Evolutionary conservation across 1,140 invertebrate species (phyloP), one percentile per base, ranked within the genome.

Genomic region (Arctopsyche grandis): DNA sequence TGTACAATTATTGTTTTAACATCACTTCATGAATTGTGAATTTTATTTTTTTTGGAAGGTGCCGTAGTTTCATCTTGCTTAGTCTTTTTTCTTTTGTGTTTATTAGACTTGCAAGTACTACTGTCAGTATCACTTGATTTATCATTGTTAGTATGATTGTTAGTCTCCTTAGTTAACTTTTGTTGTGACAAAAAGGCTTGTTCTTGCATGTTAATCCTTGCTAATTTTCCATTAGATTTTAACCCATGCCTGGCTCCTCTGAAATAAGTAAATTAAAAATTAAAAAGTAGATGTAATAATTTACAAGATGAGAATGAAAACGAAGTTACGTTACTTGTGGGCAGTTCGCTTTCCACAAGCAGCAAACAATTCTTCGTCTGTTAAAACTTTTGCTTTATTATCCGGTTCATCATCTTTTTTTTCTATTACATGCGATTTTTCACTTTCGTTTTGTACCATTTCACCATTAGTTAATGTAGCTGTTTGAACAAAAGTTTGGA

Each of bases 351-450:
- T 93, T 66, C 90, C 92, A 86, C 94, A 96, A 7, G 92, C 91
- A 69, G 91, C 91, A 85, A 95, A 94, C 22, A 96, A 85, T 81
- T 95, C 91, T 82, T 96, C 94, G 86, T 96, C 94, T 10, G 91
- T 92, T 79, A 94, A 84, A 77, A 85, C 85, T 48, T 83, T 80
- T 10, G 85, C 85, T 80, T 21, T 48, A 52, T 24, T 4, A 71
- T 69, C 22, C 63, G 12, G 16, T 56, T n/a, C 56, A 69, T 3
- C 77, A 21, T 69, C 81, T 82, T 19, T 83, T 84, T 14, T 85
- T 46, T 9, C 19, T 74, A 56, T 56, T 46, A 56, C 24, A 5
- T 74, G 21, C 9, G 10, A 48, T 3, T 5, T 3, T 48, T 60
- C 7, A 3, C 9, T 38, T 12, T n/a, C 14, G 16, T 48, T 73